These are phyloP conservation scores for Lasius fuliginosus DNA, from an alignment of 2,888 invertebrate genomes.

Conservation along the genomic window DNA sequence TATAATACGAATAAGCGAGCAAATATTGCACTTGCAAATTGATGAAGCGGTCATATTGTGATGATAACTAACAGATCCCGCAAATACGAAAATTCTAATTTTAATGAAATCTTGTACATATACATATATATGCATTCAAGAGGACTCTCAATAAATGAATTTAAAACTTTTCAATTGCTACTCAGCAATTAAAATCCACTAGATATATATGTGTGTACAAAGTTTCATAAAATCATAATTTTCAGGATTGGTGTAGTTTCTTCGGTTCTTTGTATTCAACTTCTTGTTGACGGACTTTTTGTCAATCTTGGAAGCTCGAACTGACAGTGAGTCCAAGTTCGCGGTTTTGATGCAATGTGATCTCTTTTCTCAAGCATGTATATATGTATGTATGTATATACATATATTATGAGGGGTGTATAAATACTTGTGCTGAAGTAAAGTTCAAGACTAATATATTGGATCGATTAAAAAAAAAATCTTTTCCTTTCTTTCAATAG, in stretches of 20 bases:
- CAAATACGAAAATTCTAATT: conserved; percentile 8
- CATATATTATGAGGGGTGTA: neutral
- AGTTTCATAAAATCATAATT: conserved; percentile 26
- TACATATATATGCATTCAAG: neutral
- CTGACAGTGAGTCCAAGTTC: neutral
- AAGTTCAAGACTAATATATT: no score
- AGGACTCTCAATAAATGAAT: conserved; percentile 1
- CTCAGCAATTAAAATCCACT: neutral
- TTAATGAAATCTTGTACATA: neutral
- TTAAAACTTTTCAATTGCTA: conserved; percentile 22
- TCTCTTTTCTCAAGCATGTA: neutral
- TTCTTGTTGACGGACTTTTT: conserved; percentile 1
- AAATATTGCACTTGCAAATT: neutral
- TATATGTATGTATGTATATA: neutral
- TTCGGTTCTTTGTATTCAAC: neutral
- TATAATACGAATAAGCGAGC: neutral
- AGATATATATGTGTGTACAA: neutral
- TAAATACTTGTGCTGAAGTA: neutral
- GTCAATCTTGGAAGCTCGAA: neutral
- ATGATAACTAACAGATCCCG: neutral
- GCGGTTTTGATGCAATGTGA: neutral
- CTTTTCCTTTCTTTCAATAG: no score
- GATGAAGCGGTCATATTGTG: neutral
- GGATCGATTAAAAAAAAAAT: no score
- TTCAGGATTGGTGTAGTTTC: neutral